A percentile compares a stretch with the other conserved stretches of the same genome.
These are phyloP conservation scores for Amblyteles armatorius DNA, from an alignment of 2,888 invertebrate genomes.

Conservation along the genomic window DNA sequence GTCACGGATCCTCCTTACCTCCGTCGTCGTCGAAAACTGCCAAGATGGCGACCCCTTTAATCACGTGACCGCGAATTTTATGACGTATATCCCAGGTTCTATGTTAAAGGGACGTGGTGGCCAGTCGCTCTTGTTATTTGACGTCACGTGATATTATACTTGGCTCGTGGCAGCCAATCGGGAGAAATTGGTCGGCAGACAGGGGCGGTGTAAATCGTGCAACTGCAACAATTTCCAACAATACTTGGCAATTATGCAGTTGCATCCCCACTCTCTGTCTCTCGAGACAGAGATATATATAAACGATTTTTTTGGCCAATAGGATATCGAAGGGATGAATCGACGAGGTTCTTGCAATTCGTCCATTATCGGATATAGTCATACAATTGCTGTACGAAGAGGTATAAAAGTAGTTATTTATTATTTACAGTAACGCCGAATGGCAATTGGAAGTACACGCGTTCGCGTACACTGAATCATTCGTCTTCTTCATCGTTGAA, in stretches of 20 bases:
- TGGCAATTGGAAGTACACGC: not conserved
- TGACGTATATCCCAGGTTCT: conserved; percentile 75
- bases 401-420: conserved; percentile 39
- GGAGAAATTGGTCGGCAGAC: conserved; percentile 7
- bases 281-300: not conserved
- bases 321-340: conserved; percentile 13
- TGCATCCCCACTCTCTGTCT: not conserved
- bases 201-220: conserved; percentile 40
- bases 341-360: not conserved
- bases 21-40: conserved; percentile 78
- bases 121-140: conserved; percentile 37
- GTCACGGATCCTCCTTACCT: conserved; percentile 81
- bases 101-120: conserved; percentile 77
- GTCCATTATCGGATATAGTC: not conserved
- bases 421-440: conserved; percentile 53
- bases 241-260: conserved; percentile 34
- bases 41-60: conserved; percentile 78
- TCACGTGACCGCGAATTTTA: conserved; percentile 81
- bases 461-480: conserved; percentile 19
- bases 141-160: conserved; percentile 55
- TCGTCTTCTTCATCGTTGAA: conserved; percentile 81
- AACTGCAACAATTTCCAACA: conserved; percentile 71
- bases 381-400: not conserved
- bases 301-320: conserved; percentile 14
- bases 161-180: conserved; percentile 36